Evolutionary conservation across 2,797 vertebrate species (phyloP).

Genomic region (Pogonophryne albipinna): DNA sequence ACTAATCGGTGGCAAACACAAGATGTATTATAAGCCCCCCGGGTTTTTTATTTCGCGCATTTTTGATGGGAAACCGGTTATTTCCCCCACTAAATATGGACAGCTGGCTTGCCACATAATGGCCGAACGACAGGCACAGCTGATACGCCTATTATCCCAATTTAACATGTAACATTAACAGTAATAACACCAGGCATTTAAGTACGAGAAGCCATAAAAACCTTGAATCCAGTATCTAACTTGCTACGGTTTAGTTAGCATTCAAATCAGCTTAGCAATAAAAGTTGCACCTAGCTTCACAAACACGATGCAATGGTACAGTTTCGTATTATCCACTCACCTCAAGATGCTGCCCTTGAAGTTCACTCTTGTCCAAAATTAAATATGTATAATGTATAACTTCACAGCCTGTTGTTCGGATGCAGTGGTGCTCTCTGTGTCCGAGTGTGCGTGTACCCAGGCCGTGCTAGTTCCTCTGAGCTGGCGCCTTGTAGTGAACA

Average conservation of each 20-base stretch:
- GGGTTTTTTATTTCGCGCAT: fast-evolving
- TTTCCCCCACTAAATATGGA: slow-evolving; percentile 45
- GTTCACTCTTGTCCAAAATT: slow-evolving; percentile 52
- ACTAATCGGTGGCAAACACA: fast-evolving
- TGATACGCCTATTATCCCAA: slow-evolving; percentile 15
- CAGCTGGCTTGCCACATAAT: slow-evolving; percentile 70
- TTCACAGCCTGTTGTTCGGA: neutral
- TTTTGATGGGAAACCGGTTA: neutral
- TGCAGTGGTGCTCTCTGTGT: neutral
- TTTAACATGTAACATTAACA: neutral
- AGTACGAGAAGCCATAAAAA: fast-evolving
- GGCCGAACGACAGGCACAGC: slow-evolving; percentile 60
- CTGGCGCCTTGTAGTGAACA: slow-evolving; percentile 79
- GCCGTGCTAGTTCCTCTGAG: slow-evolving; percentile 68
- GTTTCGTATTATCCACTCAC: too few species aligned
- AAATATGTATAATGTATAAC: neutral
- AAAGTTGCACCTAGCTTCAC: neutral
- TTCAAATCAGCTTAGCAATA: slow-evolving; percentile 9
- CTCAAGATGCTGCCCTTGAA: slow-evolving; percentile 50
- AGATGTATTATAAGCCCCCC: neutral
- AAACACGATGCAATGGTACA: too few species aligned
- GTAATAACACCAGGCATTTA: neutral
- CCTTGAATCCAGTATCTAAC: neutral
- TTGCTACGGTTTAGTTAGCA: neutral
- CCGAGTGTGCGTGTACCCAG: slow-evolving; percentile 27